Conservation (phyloP, 1,140 invertebrate species). For the Drosophila repletoides region DNA sequence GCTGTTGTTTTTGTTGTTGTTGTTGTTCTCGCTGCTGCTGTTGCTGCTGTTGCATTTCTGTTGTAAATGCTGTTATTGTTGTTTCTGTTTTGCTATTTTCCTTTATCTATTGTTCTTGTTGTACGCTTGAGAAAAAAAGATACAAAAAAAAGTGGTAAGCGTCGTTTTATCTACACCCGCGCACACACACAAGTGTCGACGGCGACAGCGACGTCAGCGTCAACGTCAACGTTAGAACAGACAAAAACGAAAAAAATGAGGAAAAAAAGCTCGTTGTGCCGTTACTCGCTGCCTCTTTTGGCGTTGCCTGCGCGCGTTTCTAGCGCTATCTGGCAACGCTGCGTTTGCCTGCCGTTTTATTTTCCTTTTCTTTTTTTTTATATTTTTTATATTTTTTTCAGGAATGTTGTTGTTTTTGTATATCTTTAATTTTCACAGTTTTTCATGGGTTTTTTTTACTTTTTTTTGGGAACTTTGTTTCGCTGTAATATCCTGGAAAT, state of each 20-base stretch:
- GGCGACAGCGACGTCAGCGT: slow-evolving; percentile 9
- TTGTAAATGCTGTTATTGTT: slow-evolving; percentile 12
- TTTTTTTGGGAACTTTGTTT: neutral
- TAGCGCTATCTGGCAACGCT: slow-evolving; percentile 50
- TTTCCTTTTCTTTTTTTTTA: neutral
- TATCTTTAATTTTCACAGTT: slow-evolving; percentile 18
- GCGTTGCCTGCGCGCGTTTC: slow-evolving; percentile 4
- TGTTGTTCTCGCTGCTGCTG: slow-evolving; percentile 6
- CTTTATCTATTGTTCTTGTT: neutral
- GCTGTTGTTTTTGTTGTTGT: slow-evolving; percentile 5
- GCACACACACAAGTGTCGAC: neutral
- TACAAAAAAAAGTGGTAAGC: neutral
- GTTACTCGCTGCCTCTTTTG: slow-evolving; percentile 41
- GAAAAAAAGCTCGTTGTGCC: slow-evolving; percentile 28
- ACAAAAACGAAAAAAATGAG: neutral
- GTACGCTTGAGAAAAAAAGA: neutral
- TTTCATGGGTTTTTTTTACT: slow-evolving; percentile 23
- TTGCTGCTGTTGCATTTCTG: slow-evolving; percentile 1
- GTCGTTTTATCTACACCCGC: slow-evolving; percentile 39
- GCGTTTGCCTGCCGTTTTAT: neutral
- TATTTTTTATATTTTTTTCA: neutral
- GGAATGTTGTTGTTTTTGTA: neutral
- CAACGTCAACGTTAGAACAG: neutral
- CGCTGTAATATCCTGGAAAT: neutral
- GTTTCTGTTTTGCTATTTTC: slow-evolving; percentile 34